A percentile compares a stretch with the other conserved stretches of the same genome.
Evolutionary conservation across 2,888 invertebrate species (phyloP).

Genomic region (Podotricha telesiphe): DNA sequence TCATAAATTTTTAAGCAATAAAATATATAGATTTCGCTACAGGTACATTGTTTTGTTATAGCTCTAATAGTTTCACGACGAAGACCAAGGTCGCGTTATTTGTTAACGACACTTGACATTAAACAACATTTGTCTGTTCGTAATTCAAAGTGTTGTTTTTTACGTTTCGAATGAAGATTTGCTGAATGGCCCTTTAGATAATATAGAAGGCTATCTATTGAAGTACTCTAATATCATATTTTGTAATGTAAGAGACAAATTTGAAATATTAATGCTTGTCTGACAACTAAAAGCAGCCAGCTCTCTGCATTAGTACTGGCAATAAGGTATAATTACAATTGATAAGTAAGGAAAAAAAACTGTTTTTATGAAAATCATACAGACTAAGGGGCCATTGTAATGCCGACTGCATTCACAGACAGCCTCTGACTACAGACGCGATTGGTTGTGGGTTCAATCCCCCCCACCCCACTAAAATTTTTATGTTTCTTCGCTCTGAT

Average conservation of each 20-base stretch:
- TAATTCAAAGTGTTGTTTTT: slow-evolving; percentile 10
- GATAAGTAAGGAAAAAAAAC: too few relatives aligned
- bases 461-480: too few relatives aligned
- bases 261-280: neutral
- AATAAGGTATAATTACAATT: too few relatives aligned
- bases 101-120: slow-evolving; percentile 20
- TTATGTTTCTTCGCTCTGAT: too few relatives aligned
- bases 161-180: neutral
- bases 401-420: too few relatives aligned
- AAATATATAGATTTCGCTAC: neutral
- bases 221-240: too few relatives aligned
- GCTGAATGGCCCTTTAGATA: neutral
- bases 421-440: too few relatives aligned
- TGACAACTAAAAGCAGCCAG: neutral
- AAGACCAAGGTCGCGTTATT: slow-evolving; percentile 14
- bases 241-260: neutral
- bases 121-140: slow-evolving; percentile 6
- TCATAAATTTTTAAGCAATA: slow-evolving; percentile 4
- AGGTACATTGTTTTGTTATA: slow-evolving; percentile 20
- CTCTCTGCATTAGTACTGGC: too few relatives aligned
- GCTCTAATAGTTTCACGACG: slow-evolving; percentile 10
- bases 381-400: too few relatives aligned
- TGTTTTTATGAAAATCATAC: too few relatives aligned
- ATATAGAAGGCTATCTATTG: neutral
- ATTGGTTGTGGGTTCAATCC: too few relatives aligned